Evolutionary conservation across 2,888 invertebrate genomes (phyloP), one percentile per base, ranked within the genome.

Genomic region (Tenthredo amoena): DNA sequence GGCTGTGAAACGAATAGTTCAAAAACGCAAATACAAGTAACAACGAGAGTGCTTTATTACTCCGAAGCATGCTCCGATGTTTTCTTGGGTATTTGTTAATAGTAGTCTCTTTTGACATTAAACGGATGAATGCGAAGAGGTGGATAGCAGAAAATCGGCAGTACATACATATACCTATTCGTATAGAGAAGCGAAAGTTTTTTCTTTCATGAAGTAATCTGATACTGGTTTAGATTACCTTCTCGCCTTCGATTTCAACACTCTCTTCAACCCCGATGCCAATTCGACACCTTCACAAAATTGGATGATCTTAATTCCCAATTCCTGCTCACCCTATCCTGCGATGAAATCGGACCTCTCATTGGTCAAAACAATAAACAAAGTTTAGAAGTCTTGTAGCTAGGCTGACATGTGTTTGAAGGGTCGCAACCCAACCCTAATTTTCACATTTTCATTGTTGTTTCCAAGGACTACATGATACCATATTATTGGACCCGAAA

Each of bases 381-480:
- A 77, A 55, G 21, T 77, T 77, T 77, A 50, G 31, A 77, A 12
- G 55, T 18, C 31, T 55, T 12, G 34, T 55, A 77, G 18, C 72
- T 21, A 74, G 43, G 12, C 40, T 74, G 72, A 74, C 72, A 74
- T 74, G 43, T 74, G 43, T 43, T 43, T 21, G 72, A 74, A 74
- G 72, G 72, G 72, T 74, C 43, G 72, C 43, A 43, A 31, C 72
- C 72, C 43, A 5, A 74, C 72, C 72, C 72, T 74, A 74, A 74
- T 74, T 74, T 43, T 74, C 72, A 74, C 72, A 74, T 74, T 74
- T 74, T 74, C 72, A 74, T 26, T 43, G 40, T 21, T 74, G 43
- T 74, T 21, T 43, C 9, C 43, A 21, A 9, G 40, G 40, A 21
- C 72, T 74, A 43, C 43, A 74, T 43, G 43, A 74, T 74, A n/a